These are phyloP conservation scores for Wiebesia pumilae DNA, from an alignment of 1,140 invertebrate genomes.

Conservation along the genomic window DNA sequence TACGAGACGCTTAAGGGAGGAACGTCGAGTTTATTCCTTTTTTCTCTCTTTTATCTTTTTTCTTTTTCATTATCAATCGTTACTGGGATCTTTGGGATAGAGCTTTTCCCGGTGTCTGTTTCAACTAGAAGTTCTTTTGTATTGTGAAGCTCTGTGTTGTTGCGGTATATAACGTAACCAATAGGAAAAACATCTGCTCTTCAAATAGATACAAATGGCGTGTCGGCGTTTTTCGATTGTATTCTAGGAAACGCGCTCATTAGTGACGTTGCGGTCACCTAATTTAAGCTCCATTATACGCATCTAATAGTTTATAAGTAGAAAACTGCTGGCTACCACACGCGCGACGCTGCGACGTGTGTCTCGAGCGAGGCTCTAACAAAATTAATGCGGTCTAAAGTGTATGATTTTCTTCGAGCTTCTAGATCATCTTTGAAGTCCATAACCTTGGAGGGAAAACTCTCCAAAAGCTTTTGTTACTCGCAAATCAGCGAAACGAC, in stretches of 20 bases:
- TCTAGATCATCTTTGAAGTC: neutral
- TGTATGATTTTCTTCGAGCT: neutral
- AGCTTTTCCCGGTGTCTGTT: neutral
- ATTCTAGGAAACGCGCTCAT: neutral
- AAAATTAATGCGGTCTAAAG: neutral
- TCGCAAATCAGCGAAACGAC: neutral
- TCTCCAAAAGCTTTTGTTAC: too few species aligned
- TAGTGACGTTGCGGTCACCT: neutral
- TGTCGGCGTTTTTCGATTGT: neutral
- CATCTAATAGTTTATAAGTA: neutral
- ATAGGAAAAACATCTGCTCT: neutral
- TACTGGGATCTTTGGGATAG: neutral
- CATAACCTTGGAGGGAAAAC: neutral
- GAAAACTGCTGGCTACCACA: neutral
- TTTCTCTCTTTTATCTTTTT: slow-evolving; percentile 13
- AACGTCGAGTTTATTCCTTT: neutral
- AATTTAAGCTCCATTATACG: neutral
- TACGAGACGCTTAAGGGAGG: neutral
- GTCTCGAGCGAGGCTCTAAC: too few species aligned
- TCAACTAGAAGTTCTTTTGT: neutral
- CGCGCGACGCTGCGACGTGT: neutral
- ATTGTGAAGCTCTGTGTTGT: neutral
- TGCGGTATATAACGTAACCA: neutral
- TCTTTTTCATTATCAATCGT: slow-evolving; percentile 27
- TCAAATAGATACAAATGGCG: neutral